Evolutionary conservation across 1,140 invertebrate genomes (phyloP), one percentile per base, ranked within the genome.

Genomic region (Saccostrea cuccullata): DNA sequence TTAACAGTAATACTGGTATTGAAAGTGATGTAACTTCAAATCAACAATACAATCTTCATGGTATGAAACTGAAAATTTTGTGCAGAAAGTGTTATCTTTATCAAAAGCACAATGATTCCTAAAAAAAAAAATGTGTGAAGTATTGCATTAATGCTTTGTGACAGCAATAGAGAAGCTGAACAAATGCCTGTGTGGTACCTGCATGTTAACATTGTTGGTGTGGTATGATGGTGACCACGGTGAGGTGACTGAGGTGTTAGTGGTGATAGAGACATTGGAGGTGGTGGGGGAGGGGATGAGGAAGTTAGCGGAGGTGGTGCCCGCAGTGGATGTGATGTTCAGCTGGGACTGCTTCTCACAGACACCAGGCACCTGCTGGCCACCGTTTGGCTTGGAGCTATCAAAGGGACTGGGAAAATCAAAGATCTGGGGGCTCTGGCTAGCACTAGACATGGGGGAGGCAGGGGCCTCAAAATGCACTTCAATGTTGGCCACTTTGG

Each of bases 381-480:
- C 70, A 36, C 30, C 30, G 70, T 77, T 77, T 11, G 70, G 70
- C 70, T 77, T 77, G 60, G 60, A 67, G 60, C 60, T 67, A 77
- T 77, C 70, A 77, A 77, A 77, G 26, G 70, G 70, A 90, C 88
- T 85, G 15, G 92, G 91, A 87, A 93, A 94, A 55, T 94, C 92
- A 90, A 94, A 93, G 9, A 88, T 84, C 56, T 93, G 92, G 2
- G 93, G 93, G 77, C 93, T 93, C 70, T 92, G 89, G 89, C 93
- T 93, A 47, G 93, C 92, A 84, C 92, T 94, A 36, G 93, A 94
- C 13, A 92, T 91, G 0, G 94, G 94, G 9, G 94, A 94, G 20
- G 92, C 90, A 0, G 94, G 93, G 12, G 94, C 91, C 85, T 94
- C 94, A 89, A 94, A 94, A 88, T 93, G 93, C 36, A 94, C 94